Evolutionary conservation across 2,113 vertebrate species (phyloP).

Genomic region (Phaethon lepturus): DNA sequence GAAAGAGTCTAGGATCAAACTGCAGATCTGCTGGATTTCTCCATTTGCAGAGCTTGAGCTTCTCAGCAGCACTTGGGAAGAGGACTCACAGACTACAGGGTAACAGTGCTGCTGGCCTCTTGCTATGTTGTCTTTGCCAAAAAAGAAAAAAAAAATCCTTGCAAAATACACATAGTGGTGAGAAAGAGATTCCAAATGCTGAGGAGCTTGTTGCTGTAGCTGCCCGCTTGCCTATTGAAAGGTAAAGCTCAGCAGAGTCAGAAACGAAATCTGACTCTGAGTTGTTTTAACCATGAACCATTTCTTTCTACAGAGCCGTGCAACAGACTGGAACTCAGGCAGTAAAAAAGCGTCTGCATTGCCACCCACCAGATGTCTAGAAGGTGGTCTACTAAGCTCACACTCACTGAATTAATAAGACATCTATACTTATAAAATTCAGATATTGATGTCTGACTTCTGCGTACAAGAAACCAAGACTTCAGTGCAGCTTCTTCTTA

Average conservation of each 20-base stretch:
- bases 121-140: neutral
- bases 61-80: neutral
- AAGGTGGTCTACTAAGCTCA: neutral
- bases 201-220: conserved; percentile 2
- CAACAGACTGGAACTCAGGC: conserved; percentile 38
- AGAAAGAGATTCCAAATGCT: conserved; percentile 5
- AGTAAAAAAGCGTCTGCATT: conserved; percentile 4
- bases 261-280: conserved; percentile 5
- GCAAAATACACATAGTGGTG: neutral
- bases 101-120: neutral
- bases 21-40: neutral
- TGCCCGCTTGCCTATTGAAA: neutral
- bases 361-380: conserved; percentile 46
- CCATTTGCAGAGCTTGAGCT: neutral
- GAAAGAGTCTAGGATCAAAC: neutral
- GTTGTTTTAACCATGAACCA: conserved; percentile 31
- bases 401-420: neutral
- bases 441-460: neutral
- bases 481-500: neutral
- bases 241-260: conserved; percentile 15
- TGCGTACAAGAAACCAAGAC: neutral
- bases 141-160: neutral
- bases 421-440: neutral
- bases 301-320: conserved; percentile 39
- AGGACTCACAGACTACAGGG: neutral